Conservation (phyloP, 2,113 vertebrate species). For the Herpetotheres cachinnans region DNA sequence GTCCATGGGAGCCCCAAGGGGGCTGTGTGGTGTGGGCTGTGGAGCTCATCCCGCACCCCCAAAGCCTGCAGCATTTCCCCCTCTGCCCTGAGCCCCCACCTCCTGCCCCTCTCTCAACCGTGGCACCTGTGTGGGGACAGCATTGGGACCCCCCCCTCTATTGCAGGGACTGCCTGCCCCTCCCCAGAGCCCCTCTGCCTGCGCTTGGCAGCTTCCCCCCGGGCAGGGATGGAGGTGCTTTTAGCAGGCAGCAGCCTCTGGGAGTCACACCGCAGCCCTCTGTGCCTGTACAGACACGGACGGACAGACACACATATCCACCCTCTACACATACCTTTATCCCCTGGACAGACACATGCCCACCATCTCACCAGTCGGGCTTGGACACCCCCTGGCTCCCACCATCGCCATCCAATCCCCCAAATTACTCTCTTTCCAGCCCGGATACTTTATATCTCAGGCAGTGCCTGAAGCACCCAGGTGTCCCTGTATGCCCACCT, state of each 20-base stretch:
- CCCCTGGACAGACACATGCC: not conserved
- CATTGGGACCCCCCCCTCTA: fast-evolving
- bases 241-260: not conserved
- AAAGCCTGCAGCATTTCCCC: not conserved
- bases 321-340: not conserved
- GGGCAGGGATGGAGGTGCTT: not conserved
- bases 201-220: fast-evolving
- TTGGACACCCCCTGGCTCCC: not conserved
- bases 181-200: not conserved
- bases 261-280: not conserved
- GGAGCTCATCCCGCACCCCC: not conserved
- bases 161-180: not conserved
- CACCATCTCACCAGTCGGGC: fast-evolving
- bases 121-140: no score
- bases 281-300: not conserved
- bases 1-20: not conserved
- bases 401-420: not conserved
- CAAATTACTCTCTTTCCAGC: not conserved
- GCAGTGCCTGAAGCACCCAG: not conserved
- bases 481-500: not conserved
- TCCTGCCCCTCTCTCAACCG: not conserved
- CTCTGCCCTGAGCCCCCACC: not conserved
- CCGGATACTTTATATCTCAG: not conserved
- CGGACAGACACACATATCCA: not conserved
- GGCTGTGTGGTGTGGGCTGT: not conserved